These are phyloP conservation scores for Drosophila algonquin DNA, from an alignment of 2,888 invertebrate genomes.

Conservation along the genomic window DNA sequence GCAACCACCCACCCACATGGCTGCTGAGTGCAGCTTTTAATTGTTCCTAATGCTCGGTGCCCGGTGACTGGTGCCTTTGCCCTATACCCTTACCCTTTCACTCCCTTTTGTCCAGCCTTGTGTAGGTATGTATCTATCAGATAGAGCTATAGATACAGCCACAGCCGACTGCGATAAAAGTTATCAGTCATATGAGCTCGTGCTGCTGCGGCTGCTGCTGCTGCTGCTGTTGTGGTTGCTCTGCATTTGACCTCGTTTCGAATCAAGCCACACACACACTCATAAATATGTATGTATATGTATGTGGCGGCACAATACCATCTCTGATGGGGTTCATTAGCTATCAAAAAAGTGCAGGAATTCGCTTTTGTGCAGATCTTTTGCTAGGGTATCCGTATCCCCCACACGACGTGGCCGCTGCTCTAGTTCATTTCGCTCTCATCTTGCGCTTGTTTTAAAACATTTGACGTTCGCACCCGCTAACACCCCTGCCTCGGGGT, in stretches of 20 bases:
- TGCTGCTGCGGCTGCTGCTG: slow-evolving; percentile 12
- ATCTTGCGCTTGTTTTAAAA: slow-evolving; percentile 8
- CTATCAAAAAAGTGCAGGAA: slow-evolving; percentile 8
- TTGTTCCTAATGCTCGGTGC: slow-evolving; percentile 40
- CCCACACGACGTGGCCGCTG: slow-evolving; percentile 3
- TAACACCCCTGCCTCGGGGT: slow-evolving; percentile 57
- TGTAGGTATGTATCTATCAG: slow-evolving; percentile 39
- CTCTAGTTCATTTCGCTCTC: background rate
- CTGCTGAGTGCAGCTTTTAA: slow-evolving; percentile 39
- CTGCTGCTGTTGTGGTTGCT: slow-evolving; percentile 34
- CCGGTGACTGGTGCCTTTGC: background rate
- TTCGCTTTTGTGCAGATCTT: slow-evolving; percentile 16
- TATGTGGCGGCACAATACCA: background rate
- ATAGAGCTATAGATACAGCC: slow-evolving; percentile 30
- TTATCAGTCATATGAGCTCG: slow-evolving; percentile 53
- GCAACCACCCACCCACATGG: slow-evolving; percentile 19
- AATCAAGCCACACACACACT: slow-evolving; percentile 47
- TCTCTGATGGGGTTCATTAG: slow-evolving; percentile 34
- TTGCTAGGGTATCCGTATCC: slow-evolving; percentile 28
- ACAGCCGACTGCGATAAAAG: slow-evolving; percentile 47
- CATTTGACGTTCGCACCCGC: slow-evolving; percentile 11
- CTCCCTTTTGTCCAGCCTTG: slow-evolving; percentile 18
- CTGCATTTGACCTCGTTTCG: slow-evolving; percentile 69
- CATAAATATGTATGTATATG: background rate
- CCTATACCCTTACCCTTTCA: slow-evolving; percentile 2